Evolutionary conservation across 2,113 vertebrate species (phyloP).

Genomic region (Peromyscus californicus): DNA sequence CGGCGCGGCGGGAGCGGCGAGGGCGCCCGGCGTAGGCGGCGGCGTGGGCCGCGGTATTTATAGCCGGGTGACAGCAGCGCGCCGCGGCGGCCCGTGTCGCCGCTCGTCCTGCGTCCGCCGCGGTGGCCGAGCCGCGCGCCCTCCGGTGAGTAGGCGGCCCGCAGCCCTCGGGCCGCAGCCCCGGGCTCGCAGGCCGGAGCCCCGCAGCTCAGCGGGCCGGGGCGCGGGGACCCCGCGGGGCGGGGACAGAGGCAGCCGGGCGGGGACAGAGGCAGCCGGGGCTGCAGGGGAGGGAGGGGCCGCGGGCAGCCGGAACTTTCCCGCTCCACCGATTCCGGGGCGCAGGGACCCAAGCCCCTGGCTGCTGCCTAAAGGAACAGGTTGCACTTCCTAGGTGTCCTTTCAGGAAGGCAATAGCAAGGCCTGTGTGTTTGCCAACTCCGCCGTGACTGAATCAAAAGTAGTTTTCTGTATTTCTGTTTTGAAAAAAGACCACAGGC

Average conservation of each 20-base stretch:
- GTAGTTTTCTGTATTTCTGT: background rate
- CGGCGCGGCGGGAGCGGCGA: conserved; percentile 1
- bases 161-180: background rate
- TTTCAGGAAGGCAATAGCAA: background rate
- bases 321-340: conserved; percentile 53
- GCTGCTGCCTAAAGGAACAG: conserved; percentile 57
- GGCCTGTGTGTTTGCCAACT: conserved; percentile 46
- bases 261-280: background rate
- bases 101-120: conserved; percentile 60
- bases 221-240: background rate
- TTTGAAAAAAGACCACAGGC: conserved; percentile 34
- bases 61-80: conserved; percentile 72
- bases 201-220: background rate
- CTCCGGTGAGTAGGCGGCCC: conserved; percentile 58
- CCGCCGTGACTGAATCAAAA: background rate
- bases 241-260: background rate
- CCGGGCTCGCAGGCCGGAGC: background rate
- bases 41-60: conserved; percentile 82
- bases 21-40: conserved; percentile 74
- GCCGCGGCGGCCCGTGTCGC: background rate
- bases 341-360: background rate
- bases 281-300: background rate
- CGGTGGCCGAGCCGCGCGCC: conserved; percentile 59
- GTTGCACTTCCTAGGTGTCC: conserved; percentile 49
- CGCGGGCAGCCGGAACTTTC: conserved; percentile 63